A percentile compares a stretch with the other conserved stretches of the same genome.
Evolutionary conservation across 92 coral and sea anemone species (phyloP).

Genomic region (Epizoanthus illoricatus): DNA sequence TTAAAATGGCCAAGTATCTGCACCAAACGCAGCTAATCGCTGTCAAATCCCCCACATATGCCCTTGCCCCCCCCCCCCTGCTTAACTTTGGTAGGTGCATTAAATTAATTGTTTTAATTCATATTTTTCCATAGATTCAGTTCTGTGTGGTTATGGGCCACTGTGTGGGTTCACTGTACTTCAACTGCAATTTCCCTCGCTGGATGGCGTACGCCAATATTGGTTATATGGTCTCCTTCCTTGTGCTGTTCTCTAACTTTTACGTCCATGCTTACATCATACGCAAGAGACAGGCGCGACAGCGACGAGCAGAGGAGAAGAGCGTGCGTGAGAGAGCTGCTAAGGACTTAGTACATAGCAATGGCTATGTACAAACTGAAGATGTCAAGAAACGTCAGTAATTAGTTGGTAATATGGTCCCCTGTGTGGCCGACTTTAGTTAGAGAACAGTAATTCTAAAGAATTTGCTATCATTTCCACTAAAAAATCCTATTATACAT

Average conservation of each 20-base stretch:
- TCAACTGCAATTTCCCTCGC: conserved; percentile 73
- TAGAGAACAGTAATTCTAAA: too few relatives aligned
- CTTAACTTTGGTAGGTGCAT: too few relatives aligned
- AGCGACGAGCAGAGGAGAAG: not conserved
- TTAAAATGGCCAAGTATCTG: too few relatives aligned
- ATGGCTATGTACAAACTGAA: not conserved
- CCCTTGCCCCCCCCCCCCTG: too few relatives aligned
- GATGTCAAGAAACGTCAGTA: conserved; percentile 41
- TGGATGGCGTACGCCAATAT: conserved; percentile 87
- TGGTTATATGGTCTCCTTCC: conserved; percentile 79
- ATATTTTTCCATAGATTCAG: conserved; percentile 53
- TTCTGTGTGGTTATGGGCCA: conserved; percentile 72
- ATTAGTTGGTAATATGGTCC: too few relatives aligned
- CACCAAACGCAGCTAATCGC: too few relatives aligned
- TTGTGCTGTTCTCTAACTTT: conserved; percentile 76
- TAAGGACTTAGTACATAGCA: not conserved
- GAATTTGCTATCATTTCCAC: too few relatives aligned
- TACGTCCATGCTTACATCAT: conserved; percentile 72
- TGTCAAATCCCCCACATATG: too few relatives aligned
- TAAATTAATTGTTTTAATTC: not conserved
- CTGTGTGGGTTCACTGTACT: conserved; percentile 57
- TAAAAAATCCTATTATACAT: too few relatives aligned
- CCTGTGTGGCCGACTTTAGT: too few relatives aligned
- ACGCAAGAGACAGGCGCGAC: not conserved
- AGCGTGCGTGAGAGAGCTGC: conserved; percentile 5